phyloP scores from a whole-genome alignment of 2,797 vertebrate genomes.

The Sorex maritimensis region DNA sequence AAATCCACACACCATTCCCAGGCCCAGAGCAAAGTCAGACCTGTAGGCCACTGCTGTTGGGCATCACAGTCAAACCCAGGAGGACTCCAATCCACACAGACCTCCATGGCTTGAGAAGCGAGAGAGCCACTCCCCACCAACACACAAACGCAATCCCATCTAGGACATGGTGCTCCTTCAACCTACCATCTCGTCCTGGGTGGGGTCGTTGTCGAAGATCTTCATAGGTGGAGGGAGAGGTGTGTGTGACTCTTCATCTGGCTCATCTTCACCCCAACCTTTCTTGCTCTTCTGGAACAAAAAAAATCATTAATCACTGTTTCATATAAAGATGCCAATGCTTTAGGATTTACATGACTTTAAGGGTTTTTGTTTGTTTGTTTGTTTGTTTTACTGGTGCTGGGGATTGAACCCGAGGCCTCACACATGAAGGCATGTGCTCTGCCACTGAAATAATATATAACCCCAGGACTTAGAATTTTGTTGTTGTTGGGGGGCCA shows the following conservation, averaged over 20 bases:
- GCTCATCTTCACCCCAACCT: slow-evolving; percentile 98
- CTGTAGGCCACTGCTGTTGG: not conserved
- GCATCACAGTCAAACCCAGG: not conserved
- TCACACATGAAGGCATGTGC: too few species aligned
- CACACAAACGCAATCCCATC: not conserved
- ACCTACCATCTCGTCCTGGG: slow-evolving; percentile 97
- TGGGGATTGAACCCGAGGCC: too few species aligned
- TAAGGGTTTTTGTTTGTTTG: not conserved
- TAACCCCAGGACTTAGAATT: not conserved
- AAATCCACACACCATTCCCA: not conserved
- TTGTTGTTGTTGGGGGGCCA: not conserved
- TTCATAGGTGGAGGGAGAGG: slow-evolving; percentile 99
- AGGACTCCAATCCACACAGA: not conserved
- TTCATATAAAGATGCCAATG: not conserved
- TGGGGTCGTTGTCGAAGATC: slow-evolving; percentile 98
- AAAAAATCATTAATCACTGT: slow-evolving; percentile 80
- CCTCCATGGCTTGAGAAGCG: not conserved
- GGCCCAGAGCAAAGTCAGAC: not conserved
- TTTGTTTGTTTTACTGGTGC: too few species aligned
- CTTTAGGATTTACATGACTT: not conserved
- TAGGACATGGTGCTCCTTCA: not conserved
- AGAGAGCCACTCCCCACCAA: not conserved
- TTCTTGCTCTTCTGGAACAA: slow-evolving; percentile 94
- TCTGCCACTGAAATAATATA: too few species aligned
- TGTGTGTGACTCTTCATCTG: slow-evolving; percentile 97